Conservation (phyloP, 1,140 invertebrate species). For the Myzus persicae region DNA sequence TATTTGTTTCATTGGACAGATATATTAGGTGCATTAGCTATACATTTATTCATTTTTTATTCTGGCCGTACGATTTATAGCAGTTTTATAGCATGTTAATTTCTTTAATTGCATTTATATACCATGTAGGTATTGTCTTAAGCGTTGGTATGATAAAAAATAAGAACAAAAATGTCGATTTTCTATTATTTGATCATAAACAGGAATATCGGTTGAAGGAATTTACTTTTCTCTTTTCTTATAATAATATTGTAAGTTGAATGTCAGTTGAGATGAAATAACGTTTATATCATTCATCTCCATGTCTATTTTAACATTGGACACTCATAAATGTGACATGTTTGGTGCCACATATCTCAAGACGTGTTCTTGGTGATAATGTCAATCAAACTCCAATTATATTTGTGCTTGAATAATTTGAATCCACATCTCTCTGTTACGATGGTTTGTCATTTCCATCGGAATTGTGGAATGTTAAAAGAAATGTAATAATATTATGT, state of each 20-base stretch:
- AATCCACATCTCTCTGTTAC: too few relatives aligned
- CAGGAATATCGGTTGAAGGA: neutral
- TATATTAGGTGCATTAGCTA: neutral
- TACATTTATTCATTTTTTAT: neutral
- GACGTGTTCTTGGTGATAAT: neutral
- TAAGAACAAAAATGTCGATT: neutral
- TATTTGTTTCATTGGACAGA: neutral
- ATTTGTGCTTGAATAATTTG: neutral
- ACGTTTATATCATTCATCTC: neutral
- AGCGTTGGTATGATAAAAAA: neutral
- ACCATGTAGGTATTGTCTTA: neutral
- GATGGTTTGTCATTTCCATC: neutral
- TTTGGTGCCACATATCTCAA: neutral
- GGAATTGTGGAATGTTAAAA: neutral
- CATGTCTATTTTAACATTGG: neutral
- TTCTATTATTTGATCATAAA: neutral
- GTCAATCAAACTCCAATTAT: conserved; percentile 16
- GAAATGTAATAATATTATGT: neutral
- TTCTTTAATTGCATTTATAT: neutral
- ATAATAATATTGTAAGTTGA: neutral
- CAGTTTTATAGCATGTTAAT: neutral
- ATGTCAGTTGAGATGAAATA: neutral
- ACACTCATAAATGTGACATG: neutral
- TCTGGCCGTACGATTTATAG: neutral
- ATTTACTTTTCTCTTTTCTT: conserved; percentile 22